A percentile compares a stretch with the other conserved stretches of the same genome.
Conservation (phyloP, 1,140 invertebrate genomes). For the Lucilia cuprina region DNA sequence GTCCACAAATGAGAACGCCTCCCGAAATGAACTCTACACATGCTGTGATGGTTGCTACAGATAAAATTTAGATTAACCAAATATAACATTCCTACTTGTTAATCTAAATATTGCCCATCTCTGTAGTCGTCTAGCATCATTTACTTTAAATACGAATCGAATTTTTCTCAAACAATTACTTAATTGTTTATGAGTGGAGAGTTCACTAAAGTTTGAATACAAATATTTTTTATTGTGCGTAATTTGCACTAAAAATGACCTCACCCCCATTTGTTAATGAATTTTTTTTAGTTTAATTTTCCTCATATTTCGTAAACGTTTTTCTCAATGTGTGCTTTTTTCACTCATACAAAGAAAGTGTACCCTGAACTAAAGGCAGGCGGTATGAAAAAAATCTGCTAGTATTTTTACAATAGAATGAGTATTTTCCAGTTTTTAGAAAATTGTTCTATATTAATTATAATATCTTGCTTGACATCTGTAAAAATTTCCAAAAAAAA, state of each 20-base stretch:
- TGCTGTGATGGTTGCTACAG: too few relatives aligned
- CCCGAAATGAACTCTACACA: too few relatives aligned
- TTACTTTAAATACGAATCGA: background rate
- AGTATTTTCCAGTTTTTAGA: too few relatives aligned
- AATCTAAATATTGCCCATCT: background rate
- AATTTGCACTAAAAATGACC: background rate
- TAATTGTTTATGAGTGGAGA: background rate
- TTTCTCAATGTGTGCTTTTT: background rate
- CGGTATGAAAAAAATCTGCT: too few relatives aligned
- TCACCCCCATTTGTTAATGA: constrained; percentile 12
- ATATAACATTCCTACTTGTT: too few relatives aligned
- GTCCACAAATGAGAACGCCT: too few relatives aligned
- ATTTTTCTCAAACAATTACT: background rate
- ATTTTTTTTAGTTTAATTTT: background rate
- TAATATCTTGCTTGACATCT: too few relatives aligned
- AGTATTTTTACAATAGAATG: too few relatives aligned
- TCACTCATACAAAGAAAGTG: background rate
- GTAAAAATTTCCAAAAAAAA: too few relatives aligned
- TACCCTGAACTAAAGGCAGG: too few relatives aligned
- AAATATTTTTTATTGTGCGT: constrained; percentile 8
- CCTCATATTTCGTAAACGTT: background rate
- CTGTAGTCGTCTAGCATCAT: background rate
- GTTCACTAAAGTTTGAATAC: background rate
- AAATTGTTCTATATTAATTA: too few relatives aligned
- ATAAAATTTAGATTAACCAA: too few relatives aligned